A percentile compares a stretch with the other conserved stretches of the same genome.
phyloP scores from a whole-genome alignment of 2,888 invertebrate species.

The Aphrophora alni region DNA sequence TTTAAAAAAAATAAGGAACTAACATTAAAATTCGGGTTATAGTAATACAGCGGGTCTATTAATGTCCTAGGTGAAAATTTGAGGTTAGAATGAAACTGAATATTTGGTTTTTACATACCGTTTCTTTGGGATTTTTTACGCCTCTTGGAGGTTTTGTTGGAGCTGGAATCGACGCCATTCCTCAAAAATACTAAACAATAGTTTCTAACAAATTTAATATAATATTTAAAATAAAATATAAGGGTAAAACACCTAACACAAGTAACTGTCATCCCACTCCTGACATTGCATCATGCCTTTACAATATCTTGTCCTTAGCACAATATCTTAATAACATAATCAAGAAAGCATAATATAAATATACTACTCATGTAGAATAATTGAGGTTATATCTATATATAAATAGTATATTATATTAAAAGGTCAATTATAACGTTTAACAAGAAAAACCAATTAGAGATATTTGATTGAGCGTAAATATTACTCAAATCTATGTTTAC shows the following conservation, averaged over 20 bases:
- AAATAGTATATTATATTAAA: no score
- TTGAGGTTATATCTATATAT: no score
- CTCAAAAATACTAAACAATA: not conserved
- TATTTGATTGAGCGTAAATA: no score
- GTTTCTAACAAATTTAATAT: not conserved
- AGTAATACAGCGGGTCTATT: no score
- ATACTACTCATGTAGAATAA: no score
- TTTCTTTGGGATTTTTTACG: slow-evolving; percentile 85
- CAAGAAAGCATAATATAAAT: no score
- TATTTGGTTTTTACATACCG: slow-evolving; percentile 62
- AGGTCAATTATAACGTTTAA: no score
- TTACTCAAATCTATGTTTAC: no score
- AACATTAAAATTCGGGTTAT: not conserved
- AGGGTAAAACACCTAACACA: not conserved
- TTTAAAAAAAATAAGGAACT: not conserved
- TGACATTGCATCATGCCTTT: not conserved
- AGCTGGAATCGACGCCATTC: slow-evolving; percentile 57
- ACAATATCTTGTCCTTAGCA: not conserved
- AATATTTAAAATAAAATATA: not conserved
- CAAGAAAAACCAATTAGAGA: no score
- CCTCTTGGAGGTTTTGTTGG: slow-evolving; percentile 87
- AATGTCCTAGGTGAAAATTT: not conserved
- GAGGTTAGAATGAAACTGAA: slow-evolving; percentile 12
- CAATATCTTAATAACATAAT: no score
- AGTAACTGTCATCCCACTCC: slow-evolving; percentile 4